Evolutionary conservation across 1,140 invertebrate species (phyloP), one percentile per base, ranked within the genome.

Genomic region (Drosophila novamexicana): DNA sequence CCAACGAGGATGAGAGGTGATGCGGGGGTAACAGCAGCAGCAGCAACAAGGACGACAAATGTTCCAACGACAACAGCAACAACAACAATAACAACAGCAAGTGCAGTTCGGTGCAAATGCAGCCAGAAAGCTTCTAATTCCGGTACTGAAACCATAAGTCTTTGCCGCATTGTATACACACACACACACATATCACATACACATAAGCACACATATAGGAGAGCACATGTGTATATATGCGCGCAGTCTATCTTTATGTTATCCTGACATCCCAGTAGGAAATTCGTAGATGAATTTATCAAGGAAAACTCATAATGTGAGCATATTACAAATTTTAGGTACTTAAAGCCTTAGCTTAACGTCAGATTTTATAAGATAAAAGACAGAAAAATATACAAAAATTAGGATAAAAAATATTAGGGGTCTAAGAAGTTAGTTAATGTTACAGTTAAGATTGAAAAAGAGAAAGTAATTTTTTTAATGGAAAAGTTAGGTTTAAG

Each of bases 71-170:
- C 75, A 81, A 62, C 82, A 75, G 57, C 82, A 82, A 54, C 73
- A 71, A 29, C 72, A 79, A 8, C 54, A 54, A 12, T 16, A 69
- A 42, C 67, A 68, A 45, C 71, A 79, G 45, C 77, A 79, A 75
- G 49, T 75, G 75, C 75, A 75, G 64, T 61, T 71, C 67, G 66
- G 78, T 79, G 84, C 77, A 88, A 88, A 89, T 88, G 84, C 84
- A 90, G 81, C 85, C 84, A 89, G 85, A 90, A 84, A 85, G 84
- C 84, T 89, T 85, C 84, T 89, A 89, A 89, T 89, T 89, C 84
- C 85, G 75, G 81, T 78, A 90, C 77, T 89, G 85, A 89, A 89
- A 89, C 85, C 84, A 89, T 89, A 89, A 89, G 84, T 89, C 84
- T 90, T 89, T 89, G 81, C 80, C 85, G 85, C 85, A 89, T 89